Evolutionary conservation across 2,888 invertebrate species (phyloP).

Genomic region (Caenorhabditis japonica): DNA sequence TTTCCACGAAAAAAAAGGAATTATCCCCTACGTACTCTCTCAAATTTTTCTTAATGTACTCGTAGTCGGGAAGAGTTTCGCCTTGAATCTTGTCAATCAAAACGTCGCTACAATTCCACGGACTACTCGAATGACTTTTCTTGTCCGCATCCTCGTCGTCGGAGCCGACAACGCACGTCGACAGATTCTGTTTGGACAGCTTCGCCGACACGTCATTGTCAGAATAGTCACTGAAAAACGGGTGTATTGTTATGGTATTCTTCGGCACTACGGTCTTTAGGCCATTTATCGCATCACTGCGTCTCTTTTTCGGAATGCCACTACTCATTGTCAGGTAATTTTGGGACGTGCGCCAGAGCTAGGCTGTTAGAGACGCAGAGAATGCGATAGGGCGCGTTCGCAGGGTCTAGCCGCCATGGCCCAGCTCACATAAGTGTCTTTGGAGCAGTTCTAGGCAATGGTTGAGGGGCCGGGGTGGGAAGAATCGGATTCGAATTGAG

Average conservation of each 20-base stretch:
- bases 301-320: no score
- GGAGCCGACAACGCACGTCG: constrained; percentile 7
- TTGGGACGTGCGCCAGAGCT: no score
- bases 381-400: background rate
- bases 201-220: constrained; percentile 26
- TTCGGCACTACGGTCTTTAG: no score
- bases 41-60: constrained; percentile 31
- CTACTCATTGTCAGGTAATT: no score
- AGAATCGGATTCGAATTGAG: background rate
- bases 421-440: constrained; percentile 14
- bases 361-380: no score
- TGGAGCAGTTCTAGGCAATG: background rate
- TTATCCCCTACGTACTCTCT: no score
- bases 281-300: no score
- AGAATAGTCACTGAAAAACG: constrained; percentile 13
- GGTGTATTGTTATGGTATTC: no score
- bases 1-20: no score
- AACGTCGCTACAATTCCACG: constrained; percentile 26
- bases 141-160: background rate
- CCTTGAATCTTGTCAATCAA: constrained; percentile 4
- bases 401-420: background rate
- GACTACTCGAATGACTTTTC: constrained; percentile 8
- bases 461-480: background rate
- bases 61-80: constrained; percentile 15
- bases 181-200: constrained; percentile 40